Evolutionary conservation across 2,113 vertebrate species (phyloP).

Genomic region (Cebidichthys violaceus): DNA sequence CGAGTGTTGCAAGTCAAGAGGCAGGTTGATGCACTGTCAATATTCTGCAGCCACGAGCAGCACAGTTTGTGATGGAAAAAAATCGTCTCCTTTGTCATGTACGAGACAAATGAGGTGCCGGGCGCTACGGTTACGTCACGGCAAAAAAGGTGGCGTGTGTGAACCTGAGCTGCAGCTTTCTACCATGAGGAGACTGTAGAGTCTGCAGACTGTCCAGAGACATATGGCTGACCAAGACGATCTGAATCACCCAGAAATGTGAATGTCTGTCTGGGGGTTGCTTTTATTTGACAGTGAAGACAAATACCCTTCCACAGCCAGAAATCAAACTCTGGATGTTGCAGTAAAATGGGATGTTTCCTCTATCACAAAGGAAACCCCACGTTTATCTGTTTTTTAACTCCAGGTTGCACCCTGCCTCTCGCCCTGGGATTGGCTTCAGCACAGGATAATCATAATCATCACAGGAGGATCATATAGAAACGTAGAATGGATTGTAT

Average conservation of each 20-base stretch:
- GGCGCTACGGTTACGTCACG: neutral
- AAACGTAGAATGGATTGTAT: neutral
- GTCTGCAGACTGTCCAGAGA: neutral
- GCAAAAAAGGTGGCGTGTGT: neutral
- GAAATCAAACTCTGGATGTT: neutral
- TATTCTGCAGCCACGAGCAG: slow-evolving; percentile 18
- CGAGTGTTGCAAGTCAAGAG: slow-evolving; percentile 2
- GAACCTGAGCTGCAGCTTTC: neutral
- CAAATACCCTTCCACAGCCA: neutral
- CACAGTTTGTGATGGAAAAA: slow-evolving; percentile 34
- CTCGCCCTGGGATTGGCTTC: neutral
- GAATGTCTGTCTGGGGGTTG: neutral
- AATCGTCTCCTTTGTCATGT: slow-evolving; percentile 10
- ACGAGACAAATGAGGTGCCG: neutral
- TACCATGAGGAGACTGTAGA: neutral
- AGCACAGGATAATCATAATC: neutral
- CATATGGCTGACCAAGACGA: neutral
- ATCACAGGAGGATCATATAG: too few species aligned
- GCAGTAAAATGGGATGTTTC: neutral
- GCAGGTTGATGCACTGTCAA: slow-evolving; percentile 11
- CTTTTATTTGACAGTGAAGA: neutral
- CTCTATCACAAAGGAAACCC: neutral
- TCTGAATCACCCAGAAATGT: neutral
- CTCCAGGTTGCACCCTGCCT: neutral
- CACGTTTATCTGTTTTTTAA: too few species aligned